Evolutionary conservation across 2,113 vertebrate genomes (phyloP), one percentile per base, ranked within the genome.

Genomic region (Desmodus rotundus): DNA sequence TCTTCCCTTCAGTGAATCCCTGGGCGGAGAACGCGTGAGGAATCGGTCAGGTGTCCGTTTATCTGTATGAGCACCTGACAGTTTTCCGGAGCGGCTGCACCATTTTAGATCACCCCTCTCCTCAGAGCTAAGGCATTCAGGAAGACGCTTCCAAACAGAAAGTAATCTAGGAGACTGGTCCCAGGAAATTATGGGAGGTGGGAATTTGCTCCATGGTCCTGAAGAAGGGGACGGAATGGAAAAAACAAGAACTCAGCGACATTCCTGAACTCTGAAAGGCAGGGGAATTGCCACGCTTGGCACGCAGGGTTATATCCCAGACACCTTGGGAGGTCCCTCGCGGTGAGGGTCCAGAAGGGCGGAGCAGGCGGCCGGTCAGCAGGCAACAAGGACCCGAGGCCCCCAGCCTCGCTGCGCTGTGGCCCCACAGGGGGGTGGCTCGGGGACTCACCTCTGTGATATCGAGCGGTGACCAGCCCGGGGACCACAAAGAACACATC

Each of bases 401-500:
- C 56, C 52, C 36, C 3, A 5, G 28, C 17, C 12, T 85, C 4
- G 2, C 28, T 24, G 36, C 2, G 11, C 54, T 41, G 10, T n/a
- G 58, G 52, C 31, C 47, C 52, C 50, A 52, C 26, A 28, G 14
- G 5, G 1, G 14, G 8, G 7, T 22, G 28, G 38, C 12, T 54
- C 28, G 47, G 52, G 92, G 63, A 89, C 96, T 98, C 97, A 99
- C 99, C 99, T 98, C 97, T 98, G 97, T 99, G 99, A 52, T 97
- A 98, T 24, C 97, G 98, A 61, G 98, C 91, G 5, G 96, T 73
- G 94, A 96, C 97, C 33, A 99, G 96, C 26, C 97, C 98, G 83
- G 99, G 99, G 28, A 99, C 94, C 89, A 95, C 97, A 93, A 99
- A 97, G 26, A 98, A 11, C 0, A 97, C 2, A 93, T 99, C 99